Conservation (phyloP, 2,888 invertebrate species). For the Stenolophus ochropezus region DNA sequence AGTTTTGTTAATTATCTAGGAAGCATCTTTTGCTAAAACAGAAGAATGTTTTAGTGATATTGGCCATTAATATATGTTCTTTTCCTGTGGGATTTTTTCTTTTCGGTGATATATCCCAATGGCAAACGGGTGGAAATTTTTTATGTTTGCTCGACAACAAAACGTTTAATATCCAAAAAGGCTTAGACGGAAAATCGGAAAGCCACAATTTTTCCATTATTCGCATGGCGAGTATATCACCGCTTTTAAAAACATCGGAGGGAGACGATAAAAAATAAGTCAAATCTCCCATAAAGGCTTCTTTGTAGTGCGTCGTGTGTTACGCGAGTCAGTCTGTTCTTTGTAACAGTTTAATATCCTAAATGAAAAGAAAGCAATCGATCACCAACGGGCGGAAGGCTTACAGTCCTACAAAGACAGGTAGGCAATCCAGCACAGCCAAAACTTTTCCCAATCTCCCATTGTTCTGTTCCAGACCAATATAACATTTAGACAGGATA, state of each 20-base stretch:
- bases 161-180: slow-evolving; percentile 41
- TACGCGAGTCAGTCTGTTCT: slow-evolving; percentile 4
- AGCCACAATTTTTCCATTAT: slow-evolving; percentile 43
- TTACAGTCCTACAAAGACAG: slow-evolving; percentile 7
- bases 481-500: too few species aligned
- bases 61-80: background rate
- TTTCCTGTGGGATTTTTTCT: background rate
- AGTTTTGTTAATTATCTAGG: too few species aligned
- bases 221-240: slow-evolving; percentile 37
- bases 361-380: slow-evolving; percentile 50
- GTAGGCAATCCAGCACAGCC: background rate
- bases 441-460: background rate
- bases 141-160: slow-evolving; percentile 26
- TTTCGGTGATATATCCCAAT: slow-evolving; percentile 1
- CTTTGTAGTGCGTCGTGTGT: slow-evolving; percentile 24
- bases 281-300: slow-evolving; percentile 42
- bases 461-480: too few species aligned
- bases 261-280: slow-evolving; percentile 46
- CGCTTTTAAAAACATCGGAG: slow-evolving; percentile 43
- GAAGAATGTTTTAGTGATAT: background rate
- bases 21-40: too few species aligned
- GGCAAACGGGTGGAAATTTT: slow-evolving; percentile 14
- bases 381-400: slow-evolving; percentile 37
- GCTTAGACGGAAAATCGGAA: slow-evolving; percentile 12
- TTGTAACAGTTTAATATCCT: slow-evolving; percentile 50